Base-by-base conservation (phyloP, 1,140 invertebrate genomes). In the Heliconius himera region DNA sequence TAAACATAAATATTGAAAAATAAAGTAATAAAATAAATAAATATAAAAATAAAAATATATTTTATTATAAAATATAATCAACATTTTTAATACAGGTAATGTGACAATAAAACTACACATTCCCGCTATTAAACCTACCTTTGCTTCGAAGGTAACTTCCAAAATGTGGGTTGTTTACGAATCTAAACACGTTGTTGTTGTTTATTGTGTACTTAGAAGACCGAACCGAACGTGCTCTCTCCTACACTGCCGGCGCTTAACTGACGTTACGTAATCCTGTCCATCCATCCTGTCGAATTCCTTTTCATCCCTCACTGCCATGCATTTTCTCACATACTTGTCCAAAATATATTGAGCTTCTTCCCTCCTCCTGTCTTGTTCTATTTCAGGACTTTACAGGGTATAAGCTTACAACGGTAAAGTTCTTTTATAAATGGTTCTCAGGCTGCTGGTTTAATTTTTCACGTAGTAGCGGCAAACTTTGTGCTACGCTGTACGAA, bases 211-310 rank as follows among this genome's bases (percentile, higher is more conserved):
- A 77, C 77, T 72, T 60, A 72, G 71, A 71, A 56, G 77, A 66
- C 70, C 78, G 73, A 77, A 75, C 71, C 66, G 82, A 78, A 88
- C 91, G 90, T 89, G 85, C 86, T 76, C 76, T 79, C 88, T 46
- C 70, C 73, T 77, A 77, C 80, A 84, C 86, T 74, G 83, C 79
- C 85, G 81, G 84, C 82, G 82, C 84, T 84, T 85, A 79, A 94
- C 91, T 94, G 89, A 82, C 79, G 87, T 94, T 93, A 93, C 91
- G 91, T 93, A 93, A 93, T 85, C n/a, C n/a, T n/a, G n/a, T n/a
- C n/a, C n/a, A n/a, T n/a, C 80, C 82, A 87, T 92, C 91, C 91
- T 94, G 89, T 76, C 85, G 83, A 84, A 87, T 88, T 92, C 88
- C 89, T 89, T 87, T 81, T 84, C 88, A 87, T 88, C 86, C 87